Evolutionary conservation across 1,140 invertebrate species (phyloP).

Genomic region (Micrasema longulum): DNA sequence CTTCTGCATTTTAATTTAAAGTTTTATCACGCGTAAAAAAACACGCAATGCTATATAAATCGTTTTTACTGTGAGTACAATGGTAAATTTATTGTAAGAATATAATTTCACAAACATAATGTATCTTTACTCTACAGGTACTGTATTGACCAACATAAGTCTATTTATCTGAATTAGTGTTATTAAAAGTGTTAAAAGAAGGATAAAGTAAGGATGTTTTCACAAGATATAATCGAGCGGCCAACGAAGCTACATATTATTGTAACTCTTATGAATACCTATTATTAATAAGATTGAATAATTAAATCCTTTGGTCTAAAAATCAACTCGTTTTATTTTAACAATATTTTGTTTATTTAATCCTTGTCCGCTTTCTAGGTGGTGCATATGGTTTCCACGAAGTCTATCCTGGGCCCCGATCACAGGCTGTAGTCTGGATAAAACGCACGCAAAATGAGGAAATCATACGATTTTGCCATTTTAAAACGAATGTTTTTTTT

Average conservation of each 20-base stretch:
- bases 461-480: too few species aligned
- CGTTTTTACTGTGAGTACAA: background rate
- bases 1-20: too few species aligned
- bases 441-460: too few species aligned
- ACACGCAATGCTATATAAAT: too few species aligned
- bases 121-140: constrained; percentile 2
- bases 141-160: constrained; percentile 17
- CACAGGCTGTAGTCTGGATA: too few species aligned
- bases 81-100: background rate
- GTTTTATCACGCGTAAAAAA: too few species aligned
- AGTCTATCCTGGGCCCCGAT: too few species aligned
- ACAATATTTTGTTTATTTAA: too few species aligned
- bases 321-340: constrained; percentile 10
- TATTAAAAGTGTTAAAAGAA: background rate
- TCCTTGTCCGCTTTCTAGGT: too few species aligned
- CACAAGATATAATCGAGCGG: constrained; percentile 22
- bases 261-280: constrained; percentile 38
- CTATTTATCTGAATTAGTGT: constrained; percentile 21
- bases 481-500: too few species aligned
- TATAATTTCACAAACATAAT: background rate
- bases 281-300: constrained; percentile 10
- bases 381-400: too few species aligned
- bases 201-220: background rate
- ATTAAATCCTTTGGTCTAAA: constrained; percentile 36
- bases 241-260: constrained; percentile 25